Percentiles rank a stretch among this genome's conserved stretches.
Evolutionary conservation across 2,888 invertebrate species (phyloP).

Genomic region (Cactoblastis cactorum): DNA sequence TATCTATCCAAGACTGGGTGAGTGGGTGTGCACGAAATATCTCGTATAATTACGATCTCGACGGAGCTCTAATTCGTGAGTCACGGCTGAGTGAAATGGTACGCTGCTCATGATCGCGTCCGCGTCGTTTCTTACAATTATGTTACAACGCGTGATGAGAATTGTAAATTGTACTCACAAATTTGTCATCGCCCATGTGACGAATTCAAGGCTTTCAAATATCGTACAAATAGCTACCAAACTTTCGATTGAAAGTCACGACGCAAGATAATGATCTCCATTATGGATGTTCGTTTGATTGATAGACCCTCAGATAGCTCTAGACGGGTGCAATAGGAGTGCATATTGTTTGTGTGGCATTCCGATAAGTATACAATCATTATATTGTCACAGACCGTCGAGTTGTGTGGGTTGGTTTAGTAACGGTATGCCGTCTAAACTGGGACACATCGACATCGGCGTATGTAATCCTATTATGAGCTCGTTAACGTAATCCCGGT

Average conservation of each 20-base stretch:
- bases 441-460: slow-evolving; percentile 58
- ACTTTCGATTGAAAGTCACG: slow-evolving; percentile 39
- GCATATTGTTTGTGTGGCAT: slow-evolving; percentile 40
- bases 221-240: slow-evolving; percentile 25
- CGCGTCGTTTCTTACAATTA: slow-evolving; percentile 63
- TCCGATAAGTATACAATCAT: slow-evolving; percentile 63
- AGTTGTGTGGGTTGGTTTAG: slow-evolving; percentile 54
- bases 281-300: slow-evolving; percentile 33
- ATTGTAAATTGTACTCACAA: slow-evolving; percentile 50
- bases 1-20: slow-evolving; percentile 42
- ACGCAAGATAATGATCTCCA: slow-evolving; percentile 35
- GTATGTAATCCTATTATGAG: slow-evolving; percentile 74
- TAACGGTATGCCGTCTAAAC: slow-evolving; percentile 59
- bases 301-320: slow-evolving; percentile 46
- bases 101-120: slow-evolving; percentile 57
- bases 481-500: slow-evolving; percentile 70
- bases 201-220: slow-evolving; percentile 46
- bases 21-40: slow-evolving; percentile 69
- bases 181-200: slow-evolving; percentile 43
- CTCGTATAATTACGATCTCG: slow-evolving; percentile 69
- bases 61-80: slow-evolving; percentile 75
- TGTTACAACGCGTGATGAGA: slow-evolving; percentile 66
- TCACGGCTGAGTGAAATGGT: slow-evolving; percentile 73
- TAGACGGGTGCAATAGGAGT: slow-evolving; percentile 41
- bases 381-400: slow-evolving; percentile 63